Evolutionary conservation across 2,797 vertebrate genomes (phyloP).

Genomic region (Enteromius fasciolatus): DNA sequence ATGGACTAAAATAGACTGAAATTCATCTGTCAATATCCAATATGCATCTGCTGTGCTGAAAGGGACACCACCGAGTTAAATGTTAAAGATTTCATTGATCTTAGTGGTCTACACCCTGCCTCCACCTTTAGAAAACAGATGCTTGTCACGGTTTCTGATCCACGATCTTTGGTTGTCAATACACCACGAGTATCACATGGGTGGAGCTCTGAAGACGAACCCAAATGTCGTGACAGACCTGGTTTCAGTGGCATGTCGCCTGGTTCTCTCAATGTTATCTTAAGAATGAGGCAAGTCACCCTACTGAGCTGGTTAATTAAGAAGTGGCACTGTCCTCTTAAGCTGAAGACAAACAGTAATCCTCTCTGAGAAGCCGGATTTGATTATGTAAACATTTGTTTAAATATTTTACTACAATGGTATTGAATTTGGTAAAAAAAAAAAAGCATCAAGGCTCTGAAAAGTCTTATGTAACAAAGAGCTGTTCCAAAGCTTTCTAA

Average conservation of each 20-base stretch:
- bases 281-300: constrained; percentile 46
- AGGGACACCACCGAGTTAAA: constrained; percentile 28
- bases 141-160: constrained; percentile 23
- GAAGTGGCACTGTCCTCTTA: constrained; percentile 23
- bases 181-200: constrained; percentile 17
- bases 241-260: constrained; percentile 48
- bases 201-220: constrained; percentile 40
- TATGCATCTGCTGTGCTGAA: constrained; percentile 41
- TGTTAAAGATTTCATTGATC: constrained; percentile 56
- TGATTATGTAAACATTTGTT: constrained; percentile 18
- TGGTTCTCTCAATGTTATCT: constrained; percentile 59
- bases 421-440: not conserved
- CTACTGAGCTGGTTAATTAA: constrained; percentile 55
- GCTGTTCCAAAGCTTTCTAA: constrained; percentile 38
- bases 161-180: constrained; percentile 40
- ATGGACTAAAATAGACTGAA: not conserved
- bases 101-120: constrained; percentile 36
- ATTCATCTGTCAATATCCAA: constrained; percentile 37
- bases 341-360: constrained; percentile 47
- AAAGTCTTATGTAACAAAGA: constrained; percentile 41
- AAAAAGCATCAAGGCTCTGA: constrained; percentile 10
- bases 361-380: not conserved
- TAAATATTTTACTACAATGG: constrained; percentile 7
- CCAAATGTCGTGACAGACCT: constrained; percentile 32
- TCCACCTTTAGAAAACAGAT: constrained; percentile 27